phyloP scores from a whole-genome alignment of 2,113 vertebrate species.

The Aspidoscelis tigris region DNA sequence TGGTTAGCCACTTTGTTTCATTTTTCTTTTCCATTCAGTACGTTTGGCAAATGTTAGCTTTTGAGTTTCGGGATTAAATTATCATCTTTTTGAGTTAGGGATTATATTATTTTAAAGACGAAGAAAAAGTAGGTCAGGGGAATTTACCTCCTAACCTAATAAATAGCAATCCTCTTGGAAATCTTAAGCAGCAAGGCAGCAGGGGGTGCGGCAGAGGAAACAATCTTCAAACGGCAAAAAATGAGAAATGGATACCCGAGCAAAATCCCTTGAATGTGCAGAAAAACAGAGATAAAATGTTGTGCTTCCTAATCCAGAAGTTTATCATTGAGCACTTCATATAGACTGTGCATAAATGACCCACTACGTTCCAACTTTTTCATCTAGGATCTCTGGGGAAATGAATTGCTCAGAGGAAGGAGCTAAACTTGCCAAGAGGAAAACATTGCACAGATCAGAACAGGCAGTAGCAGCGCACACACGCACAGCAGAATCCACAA shows the following conservation, averaged over 20 bases:
- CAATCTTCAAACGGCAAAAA: constrained; percentile 1
- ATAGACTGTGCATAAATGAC: constrained; percentile 35
- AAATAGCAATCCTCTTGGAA: constrained; percentile 24
- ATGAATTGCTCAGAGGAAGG: background rate
- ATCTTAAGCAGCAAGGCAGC: background rate
- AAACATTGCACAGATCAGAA: background rate
- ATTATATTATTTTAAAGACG: constrained; percentile 31
- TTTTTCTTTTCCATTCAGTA: background rate
- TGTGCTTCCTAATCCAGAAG: constrained; percentile 10
- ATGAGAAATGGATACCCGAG: background rate
- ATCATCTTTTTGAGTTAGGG: constrained; percentile 1
- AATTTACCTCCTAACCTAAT: constrained; percentile 38
- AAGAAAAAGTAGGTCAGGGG: constrained; percentile 32
- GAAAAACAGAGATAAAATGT: constrained; percentile 2
- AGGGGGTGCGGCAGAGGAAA: background rate
- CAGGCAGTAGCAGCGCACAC: background rate
- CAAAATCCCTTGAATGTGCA: background rate
- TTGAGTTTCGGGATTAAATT: constrained; percentile 26
- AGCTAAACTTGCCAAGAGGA: background rate
- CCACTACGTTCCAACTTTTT: constrained; percentile 40
- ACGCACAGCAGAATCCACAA: background rate
- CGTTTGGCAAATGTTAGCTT: constrained; percentile 17
- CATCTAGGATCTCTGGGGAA: background rate
- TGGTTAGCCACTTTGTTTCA: background rate
- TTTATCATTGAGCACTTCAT: constrained; percentile 4